These are phyloP conservation scores for Agrochola macilenta DNA, from an alignment of 2,888 invertebrate genomes.

Conservation along the genomic window DNA sequence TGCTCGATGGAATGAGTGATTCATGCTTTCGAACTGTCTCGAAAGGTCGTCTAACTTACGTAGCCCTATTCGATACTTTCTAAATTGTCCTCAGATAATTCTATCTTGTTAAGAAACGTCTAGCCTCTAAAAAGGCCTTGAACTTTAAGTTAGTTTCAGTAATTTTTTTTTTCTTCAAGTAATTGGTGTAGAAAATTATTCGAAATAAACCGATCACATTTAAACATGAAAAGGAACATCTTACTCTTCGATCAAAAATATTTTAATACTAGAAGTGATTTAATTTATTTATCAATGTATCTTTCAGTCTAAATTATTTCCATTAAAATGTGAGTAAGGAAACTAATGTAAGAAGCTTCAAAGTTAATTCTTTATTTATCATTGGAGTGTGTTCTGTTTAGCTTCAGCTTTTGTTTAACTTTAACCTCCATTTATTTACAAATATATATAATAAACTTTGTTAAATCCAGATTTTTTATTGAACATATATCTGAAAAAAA, in stretches of 20 bases:
- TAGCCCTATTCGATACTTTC: background rate
- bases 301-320: too few relatives aligned
- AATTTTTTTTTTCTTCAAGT: background rate
- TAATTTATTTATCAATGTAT: background rate
- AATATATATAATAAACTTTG: background rate
- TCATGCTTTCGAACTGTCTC: background rate
- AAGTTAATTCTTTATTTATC: background rate
- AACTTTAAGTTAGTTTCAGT: background rate
- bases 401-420: constrained; percentile 3
- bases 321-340: background rate
- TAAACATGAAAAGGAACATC: background rate
- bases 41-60: background rate
- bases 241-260: too few relatives aligned
- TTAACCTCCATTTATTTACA: constrained; percentile 10
- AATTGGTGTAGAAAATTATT: background rate
- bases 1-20: background rate
- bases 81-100: constrained; percentile 7
- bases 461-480: too few relatives aligned
- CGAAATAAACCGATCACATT: too few relatives aligned
- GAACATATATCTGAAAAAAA: too few relatives aligned
- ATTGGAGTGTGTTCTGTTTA: constrained; percentile 6
- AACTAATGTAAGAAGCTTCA: background rate
- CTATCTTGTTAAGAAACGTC: background rate
- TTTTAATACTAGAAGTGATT: background rate
- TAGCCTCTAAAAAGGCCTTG: background rate